Base-by-base conservation (phyloP, 2,888 invertebrate species). In the Imbricaverruca yamaguchii region DNA sequence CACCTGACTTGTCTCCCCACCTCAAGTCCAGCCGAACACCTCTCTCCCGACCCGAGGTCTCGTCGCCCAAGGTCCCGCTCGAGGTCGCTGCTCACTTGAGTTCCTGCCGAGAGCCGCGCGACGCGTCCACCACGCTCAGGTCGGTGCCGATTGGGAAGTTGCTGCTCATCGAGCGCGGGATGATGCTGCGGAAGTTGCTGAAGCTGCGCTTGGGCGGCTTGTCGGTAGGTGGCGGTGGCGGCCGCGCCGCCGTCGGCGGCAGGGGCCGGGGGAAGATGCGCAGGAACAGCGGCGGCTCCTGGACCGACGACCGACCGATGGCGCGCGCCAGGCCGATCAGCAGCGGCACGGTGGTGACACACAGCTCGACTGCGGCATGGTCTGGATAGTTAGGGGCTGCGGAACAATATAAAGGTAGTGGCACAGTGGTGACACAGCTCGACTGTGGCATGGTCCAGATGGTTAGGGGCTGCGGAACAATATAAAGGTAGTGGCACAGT, bases 301-400 rank as follows among this genome's bases (percentile, higher is more conserved):
- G 86, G 0, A 93, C 92, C 0, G 93, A 91, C 86, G 94, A 94
- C 21, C 98, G 90, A 0, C 98, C 98, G 91, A 98, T 93, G 0
- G 98, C 95, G 80, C 98, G 89, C 0, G 94, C 92, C 83, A 97
- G 87, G 0, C 98, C 96, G 81, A 99, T 92, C 0, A 98, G 89
- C 83, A 94, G 90, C 11, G 97, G 97, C 39, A 97, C 91, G 0
- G 93, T 92, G 55, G 92, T 92, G 86, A 94, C 93, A 87, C 96
- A 96, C 8, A 97, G 88, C 83, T 93, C 92, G n/a, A 93, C 90
- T 90, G 86, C 18, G 85, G 85, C 53, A 78, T 39, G 39, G 39
- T 39, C 39, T 4, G 4, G 39, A 39, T 39, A 39, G 39, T 39
- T 4, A 39, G 39, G 39, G 39, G 39, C 39, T 39, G 39, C 4